phyloP scores from a whole-genome alignment of 2,797 vertebrate genomes.

The Gila robusta region DNA sequence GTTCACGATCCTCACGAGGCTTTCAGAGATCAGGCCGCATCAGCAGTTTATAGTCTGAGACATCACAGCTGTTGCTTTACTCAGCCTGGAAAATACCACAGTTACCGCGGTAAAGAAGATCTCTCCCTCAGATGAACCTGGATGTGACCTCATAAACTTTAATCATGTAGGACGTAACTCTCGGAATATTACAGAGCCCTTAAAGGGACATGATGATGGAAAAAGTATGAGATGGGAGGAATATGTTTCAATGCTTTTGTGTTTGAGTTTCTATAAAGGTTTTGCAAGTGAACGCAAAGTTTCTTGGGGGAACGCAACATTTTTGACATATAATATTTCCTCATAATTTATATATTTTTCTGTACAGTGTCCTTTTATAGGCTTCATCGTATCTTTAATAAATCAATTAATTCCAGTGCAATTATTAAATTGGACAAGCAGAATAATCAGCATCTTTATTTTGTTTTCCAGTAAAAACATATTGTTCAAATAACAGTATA shows the following conservation, averaged over 20 bases:
- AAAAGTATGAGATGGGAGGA: not conserved
- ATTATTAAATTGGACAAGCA: not conserved
- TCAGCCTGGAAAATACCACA: conserved; percentile 63
- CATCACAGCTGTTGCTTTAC: conserved; percentile 76
- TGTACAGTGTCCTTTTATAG: too few species aligned
- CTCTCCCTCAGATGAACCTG: not conserved
- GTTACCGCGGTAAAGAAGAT: not conserved
- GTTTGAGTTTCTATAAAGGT: too few species aligned
- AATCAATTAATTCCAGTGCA: not conserved
- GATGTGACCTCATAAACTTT: not conserved
- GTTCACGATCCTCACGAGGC: conserved; percentile 56
- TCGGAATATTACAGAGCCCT: not conserved
- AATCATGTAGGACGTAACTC: not conserved
- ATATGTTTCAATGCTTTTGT: not conserved
- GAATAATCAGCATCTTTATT: too few species aligned
- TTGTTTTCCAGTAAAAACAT: not conserved
- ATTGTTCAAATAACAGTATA: not conserved
- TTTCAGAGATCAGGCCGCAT: conserved; percentile 79
- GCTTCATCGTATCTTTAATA: not conserved
- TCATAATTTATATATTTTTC: too few species aligned
- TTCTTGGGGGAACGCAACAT: not conserved
- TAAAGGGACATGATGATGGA: not conserved
- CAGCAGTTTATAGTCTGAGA: conserved; percentile 77
- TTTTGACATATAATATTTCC: not conserved
- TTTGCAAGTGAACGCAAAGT: too few species aligned